Evolutionary conservation across 1,140 invertebrate genomes (phyloP).

Genomic region (Lasaia peninsularis): DNA sequence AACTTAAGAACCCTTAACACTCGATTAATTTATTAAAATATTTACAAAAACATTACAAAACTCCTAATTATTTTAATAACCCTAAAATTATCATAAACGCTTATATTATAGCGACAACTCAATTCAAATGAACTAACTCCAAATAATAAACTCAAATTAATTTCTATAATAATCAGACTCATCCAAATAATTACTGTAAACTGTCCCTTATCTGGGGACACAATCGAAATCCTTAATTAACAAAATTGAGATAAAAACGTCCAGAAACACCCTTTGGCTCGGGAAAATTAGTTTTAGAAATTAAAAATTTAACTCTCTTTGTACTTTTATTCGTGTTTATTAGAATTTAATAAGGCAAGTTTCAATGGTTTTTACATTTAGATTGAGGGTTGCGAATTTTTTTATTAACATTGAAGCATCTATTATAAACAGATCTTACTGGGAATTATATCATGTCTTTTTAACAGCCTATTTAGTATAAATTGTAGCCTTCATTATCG

Average conservation of each 20-base stretch:
- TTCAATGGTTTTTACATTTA: not conserved
- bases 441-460: not conserved
- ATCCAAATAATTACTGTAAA: conserved; percentile 36
- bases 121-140: too few relatives aligned
- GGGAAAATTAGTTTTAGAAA: conserved; percentile 22
- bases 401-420: too few relatives aligned
- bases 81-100: too few relatives aligned
- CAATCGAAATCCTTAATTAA: conserved; percentile 35
- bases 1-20: too few relatives aligned
- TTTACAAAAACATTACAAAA: too few relatives aligned
- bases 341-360: conserved; percentile 6
- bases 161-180: conserved; percentile 31
- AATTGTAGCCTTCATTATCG: too few relatives aligned
- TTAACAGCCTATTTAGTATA: too few relatives aligned
- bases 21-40: too few relatives aligned
- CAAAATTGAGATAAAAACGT: conserved; percentile 35
- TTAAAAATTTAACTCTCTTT: conserved; percentile 17
- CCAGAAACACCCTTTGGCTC: conserved; percentile 19
- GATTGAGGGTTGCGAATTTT: not conserved
- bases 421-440: not conserved
- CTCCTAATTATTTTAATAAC: too few relatives aligned
- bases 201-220: conserved; percentile 32
- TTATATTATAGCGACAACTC: too few relatives aligned
- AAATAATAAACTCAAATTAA: too few relatives aligned
- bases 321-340: conserved; percentile 7